Evolutionary conservation across 2,888 invertebrate genomes (phyloP), one percentile per base, ranked within the genome.

Genomic region (Agriopis leucophaearia): DNA sequence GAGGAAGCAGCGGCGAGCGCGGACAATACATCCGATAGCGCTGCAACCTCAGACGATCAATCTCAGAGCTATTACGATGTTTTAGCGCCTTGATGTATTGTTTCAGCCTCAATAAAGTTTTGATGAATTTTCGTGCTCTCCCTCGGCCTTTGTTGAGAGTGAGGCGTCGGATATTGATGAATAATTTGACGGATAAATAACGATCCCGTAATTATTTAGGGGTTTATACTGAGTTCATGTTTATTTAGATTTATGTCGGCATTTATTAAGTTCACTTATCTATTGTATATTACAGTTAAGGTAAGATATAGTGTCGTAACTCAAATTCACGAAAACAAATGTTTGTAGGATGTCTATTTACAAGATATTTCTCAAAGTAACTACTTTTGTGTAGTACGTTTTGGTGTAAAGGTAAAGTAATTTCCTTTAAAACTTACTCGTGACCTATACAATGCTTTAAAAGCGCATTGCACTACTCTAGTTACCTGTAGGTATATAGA

Each of bases 81-180:
- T 91, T 92, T 92, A 92, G 90, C 91, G 89, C 87, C 90, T 89
- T 90, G 91, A 92, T 92, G 91, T 93, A 93, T 93, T 93, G 93
- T 93, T 92, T 91, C 88, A 88, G 91, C 89, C 86, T 91, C 90
- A 92, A 92, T 92, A 91, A 93, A 92, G 91, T 94, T 93, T 92
- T 92, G 93, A 93, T 93, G 90, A 91, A 94, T 92, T 90, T 92
- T 90, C 88, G 85, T 88, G 88, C 89, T 89, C 85, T 86, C 85
- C 81, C 81, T 82, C 82, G 81, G 83, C 87, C 87, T 88, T 92
- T 92, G 90, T 90, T 87, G 79, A 83, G 87, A 88, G 86, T 86
- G 84, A 89, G 85, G 87, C 88, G 85, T 86, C 81, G 83, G 86
- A 88, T 91, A 91, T 92, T 92, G 90, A 91, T 90, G 88, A 91